These are phyloP conservation scores for Ameiurus melas DNA, from an alignment of 2,113 vertebrate genomes.

Conservation along the genomic window DNA sequence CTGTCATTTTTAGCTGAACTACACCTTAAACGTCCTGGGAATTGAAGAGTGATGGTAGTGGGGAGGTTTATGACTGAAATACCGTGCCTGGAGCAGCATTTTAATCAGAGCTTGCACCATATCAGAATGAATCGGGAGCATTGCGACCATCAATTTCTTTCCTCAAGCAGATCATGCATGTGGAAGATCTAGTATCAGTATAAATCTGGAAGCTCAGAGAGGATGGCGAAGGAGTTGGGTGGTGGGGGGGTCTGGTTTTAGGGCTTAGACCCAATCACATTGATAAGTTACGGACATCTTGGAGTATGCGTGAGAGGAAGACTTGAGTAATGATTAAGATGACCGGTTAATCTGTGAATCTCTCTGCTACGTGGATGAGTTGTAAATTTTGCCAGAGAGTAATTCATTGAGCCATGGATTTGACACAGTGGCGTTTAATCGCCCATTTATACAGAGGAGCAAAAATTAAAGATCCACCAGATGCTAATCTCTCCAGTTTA, in stretches of 20 bases:
- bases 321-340: slow-evolving; percentile 4
- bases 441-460: background rate
- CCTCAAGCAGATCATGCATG: background rate
- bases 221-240: background rate
- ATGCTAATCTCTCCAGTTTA: background rate
- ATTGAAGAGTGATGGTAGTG: background rate
- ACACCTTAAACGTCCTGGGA: background rate
- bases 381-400: background rate
- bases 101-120: background rate
- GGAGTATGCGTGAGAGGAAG: background rate
- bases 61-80: background rate
- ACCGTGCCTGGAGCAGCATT: background rate
- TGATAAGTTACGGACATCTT: background rate
- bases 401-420: background rate
- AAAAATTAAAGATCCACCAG: background rate
- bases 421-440: background rate
- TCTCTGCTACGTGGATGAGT: background rate
- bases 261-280: background rate
- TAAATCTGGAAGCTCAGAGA: background rate
- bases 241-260: background rate
- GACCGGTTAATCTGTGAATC: slow-evolving; percentile 30
- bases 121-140: background rate
- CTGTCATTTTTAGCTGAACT: background rate
- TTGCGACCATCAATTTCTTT: background rate
- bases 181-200: background rate